phyloP scores from a whole-genome alignment of 2,888 invertebrate species.

The Eumacrocentrus americanus region DNA sequence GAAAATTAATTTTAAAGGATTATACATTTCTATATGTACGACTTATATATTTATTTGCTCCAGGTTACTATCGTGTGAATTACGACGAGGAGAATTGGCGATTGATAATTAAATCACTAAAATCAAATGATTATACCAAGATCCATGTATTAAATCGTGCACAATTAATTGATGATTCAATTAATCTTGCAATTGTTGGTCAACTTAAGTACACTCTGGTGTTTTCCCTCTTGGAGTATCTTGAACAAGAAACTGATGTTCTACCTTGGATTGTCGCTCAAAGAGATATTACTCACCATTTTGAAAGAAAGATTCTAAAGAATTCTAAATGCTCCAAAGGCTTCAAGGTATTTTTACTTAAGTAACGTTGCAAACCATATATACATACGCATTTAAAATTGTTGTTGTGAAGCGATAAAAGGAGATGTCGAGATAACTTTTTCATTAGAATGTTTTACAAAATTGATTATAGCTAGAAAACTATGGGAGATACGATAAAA shows the following conservation, averaged over 20 bases:
- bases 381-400: too few species aligned
- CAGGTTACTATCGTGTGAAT: conserved; percentile 58
- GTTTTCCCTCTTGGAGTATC: conserved; percentile 63
- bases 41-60: neutral
- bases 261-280: conserved; percentile 76
- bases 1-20: neutral
- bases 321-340: conserved; percentile 67
- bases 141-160: conserved; percentile 63
- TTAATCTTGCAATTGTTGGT: conserved; percentile 63
- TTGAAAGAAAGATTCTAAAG: conserved; percentile 57
- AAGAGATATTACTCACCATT: too few species aligned
- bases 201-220: conserved; percentile 61
- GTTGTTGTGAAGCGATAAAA: too few species aligned
- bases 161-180: too few species aligned
- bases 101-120: conserved; percentile 44
- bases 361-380: too few species aligned
- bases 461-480: too few species aligned
- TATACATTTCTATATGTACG: neutral
- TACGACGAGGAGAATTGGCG: conserved; percentile 58
- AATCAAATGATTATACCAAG: conserved; percentile 22
- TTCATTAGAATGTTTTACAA: too few species aligned
- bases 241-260: conserved; percentile 69
- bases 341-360: conserved; percentile 27
- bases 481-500: too few species aligned
- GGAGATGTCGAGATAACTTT: too few species aligned